Percentiles rank a stretch among this genome's conserved stretches.
Conservation (phyloP, 2,888 invertebrate genomes). For the Psococerastis gibbosa region DNA sequence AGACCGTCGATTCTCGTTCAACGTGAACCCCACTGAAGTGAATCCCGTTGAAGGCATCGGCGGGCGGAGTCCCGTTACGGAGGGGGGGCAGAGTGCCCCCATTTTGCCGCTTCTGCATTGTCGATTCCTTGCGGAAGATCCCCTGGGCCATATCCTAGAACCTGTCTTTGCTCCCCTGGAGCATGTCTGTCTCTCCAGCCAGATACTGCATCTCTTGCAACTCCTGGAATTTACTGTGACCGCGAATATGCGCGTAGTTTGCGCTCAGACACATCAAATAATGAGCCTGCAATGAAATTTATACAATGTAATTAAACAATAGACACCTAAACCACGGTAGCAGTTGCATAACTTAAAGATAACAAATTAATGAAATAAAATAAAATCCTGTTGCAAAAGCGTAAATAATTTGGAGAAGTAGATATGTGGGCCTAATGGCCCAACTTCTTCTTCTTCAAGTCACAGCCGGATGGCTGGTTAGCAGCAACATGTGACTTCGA, state of each 20-base stretch:
- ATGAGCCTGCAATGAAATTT: conserved; percentile 39
- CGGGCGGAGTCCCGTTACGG: background rate
- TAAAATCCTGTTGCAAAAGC: conserved; percentile 6
- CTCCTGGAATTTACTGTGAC: conserved; percentile 86
- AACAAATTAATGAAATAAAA: conserved; percentile 1
- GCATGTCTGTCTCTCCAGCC: conserved; percentile 47
- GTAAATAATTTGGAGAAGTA: background rate
- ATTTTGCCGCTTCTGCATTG: background rate
- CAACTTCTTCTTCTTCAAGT: no score
- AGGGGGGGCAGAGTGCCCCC: background rate
- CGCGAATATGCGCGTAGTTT: conserved; percentile 88
- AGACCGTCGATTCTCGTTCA: conserved; percentile 7
- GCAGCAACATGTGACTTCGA: no score
- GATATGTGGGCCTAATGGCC: background rate
- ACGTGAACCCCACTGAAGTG: conserved; percentile 5
- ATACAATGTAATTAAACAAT: no score
- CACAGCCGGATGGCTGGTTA: no score
- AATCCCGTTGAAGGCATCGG: conserved; percentile 6
- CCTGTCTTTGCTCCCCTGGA: conserved; percentile 55
- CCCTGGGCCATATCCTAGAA: conserved; percentile 68
- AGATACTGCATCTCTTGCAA: conserved; percentile 76
- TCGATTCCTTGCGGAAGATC: conserved; percentile 31
- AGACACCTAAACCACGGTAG: no score
- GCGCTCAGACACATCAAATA: conserved; percentile 89
- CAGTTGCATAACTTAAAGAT: no score